Evolutionary conservation across 2,113 vertebrate species (phyloP).

Genomic region (Fulmarus glacialis): DNA sequence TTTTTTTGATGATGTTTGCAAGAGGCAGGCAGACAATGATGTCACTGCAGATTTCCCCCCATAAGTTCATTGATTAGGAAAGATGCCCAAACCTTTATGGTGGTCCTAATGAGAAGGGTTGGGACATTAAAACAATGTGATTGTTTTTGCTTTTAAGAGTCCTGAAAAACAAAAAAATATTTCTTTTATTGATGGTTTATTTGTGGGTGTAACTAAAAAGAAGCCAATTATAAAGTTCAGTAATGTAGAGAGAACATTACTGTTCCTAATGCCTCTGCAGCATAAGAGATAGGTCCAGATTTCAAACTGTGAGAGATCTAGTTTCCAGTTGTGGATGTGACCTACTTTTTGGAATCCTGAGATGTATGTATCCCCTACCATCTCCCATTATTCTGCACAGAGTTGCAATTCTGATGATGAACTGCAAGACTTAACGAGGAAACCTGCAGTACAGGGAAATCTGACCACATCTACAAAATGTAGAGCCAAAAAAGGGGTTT

Average conservation of each 20-base stretch:
- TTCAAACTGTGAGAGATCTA: not conserved
- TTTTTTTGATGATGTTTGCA: not conserved
- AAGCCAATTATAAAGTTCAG: not conserved
- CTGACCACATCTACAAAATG: not conserved
- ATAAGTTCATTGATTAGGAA: not conserved
- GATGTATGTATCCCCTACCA: not conserved
- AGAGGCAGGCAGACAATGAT: not conserved
- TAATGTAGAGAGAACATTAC: not conserved
- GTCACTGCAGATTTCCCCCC: not conserved
- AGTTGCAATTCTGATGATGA: not conserved
- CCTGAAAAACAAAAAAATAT: not conserved
- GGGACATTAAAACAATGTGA: not conserved
- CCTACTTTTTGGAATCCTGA: not conserved
- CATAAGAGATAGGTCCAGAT: not conserved
- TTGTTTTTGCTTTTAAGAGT: not conserved
- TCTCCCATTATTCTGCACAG: not conserved
- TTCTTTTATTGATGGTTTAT: not conserved
- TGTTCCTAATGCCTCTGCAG: not conserved
- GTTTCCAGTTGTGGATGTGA: not conserved
- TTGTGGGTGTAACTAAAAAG: too few relatives aligned
- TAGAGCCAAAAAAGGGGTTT: rapidly evolving
- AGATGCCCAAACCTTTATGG: not conserved
- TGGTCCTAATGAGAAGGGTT: not conserved
- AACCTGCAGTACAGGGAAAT: not conserved
- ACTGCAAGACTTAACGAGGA: not conserved